A percentile compares a stretch with the other conserved stretches of the same genome.
These are phyloP conservation scores for Zelostemma sp. DNA, from an alignment of 1,140 invertebrate genomes.

Conservation along the genomic window DNA sequence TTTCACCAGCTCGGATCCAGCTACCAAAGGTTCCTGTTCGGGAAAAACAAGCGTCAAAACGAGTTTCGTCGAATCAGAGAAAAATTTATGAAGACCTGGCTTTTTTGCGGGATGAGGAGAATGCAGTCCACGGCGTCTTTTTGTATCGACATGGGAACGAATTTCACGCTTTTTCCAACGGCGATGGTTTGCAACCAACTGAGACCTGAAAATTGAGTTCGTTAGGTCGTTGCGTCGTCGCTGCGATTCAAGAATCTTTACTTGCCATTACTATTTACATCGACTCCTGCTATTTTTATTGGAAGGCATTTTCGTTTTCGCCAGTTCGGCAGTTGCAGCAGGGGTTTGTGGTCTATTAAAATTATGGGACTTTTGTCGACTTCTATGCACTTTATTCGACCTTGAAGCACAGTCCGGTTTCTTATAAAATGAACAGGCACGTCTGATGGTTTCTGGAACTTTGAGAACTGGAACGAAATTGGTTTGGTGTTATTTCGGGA, in stretches of 20 bases:
- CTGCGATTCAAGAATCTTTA: slow-evolving; percentile 2
- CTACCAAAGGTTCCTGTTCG: slow-evolving; percentile 49
- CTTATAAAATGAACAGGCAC: slow-evolving; percentile 69
- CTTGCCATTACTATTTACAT: slow-evolving; percentile 66
- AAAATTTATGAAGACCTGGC: no score
- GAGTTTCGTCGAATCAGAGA: no score
- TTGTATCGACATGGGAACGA: slow-evolving; percentile 65
- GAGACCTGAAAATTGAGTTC: slow-evolving; percentile 53
- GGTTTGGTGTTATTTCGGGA: slow-evolving; percentile 13
- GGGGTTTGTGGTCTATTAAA: slow-evolving; percentile 70
- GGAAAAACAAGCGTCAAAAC: slow-evolving; percentile 19
- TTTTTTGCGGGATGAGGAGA: slow-evolving; percentile 59
- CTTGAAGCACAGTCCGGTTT: slow-evolving; percentile 62
- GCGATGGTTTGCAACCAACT: slow-evolving; percentile 71
- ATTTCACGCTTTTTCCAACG: slow-evolving; percentile 62
- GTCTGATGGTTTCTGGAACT: slow-evolving; percentile 67
- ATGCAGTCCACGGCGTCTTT: slow-evolving; percentile 67
- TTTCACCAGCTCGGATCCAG: slow-evolving; percentile 66
- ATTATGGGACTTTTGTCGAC: slow-evolving; percentile 62
- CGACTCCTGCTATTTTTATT: slow-evolving; percentile 70
- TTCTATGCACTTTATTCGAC: slow-evolving; percentile 66
- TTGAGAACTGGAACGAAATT: slow-evolving; percentile 63
- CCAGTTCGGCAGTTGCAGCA: slow-evolving; percentile 62
- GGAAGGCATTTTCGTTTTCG: slow-evolving; percentile 63
- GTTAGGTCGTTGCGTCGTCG: no score